Evolutionary conservation across 2,888 invertebrate genomes (phyloP), one percentile per base, ranked within the genome.

Genomic region (Rotaria macrura): DNA sequence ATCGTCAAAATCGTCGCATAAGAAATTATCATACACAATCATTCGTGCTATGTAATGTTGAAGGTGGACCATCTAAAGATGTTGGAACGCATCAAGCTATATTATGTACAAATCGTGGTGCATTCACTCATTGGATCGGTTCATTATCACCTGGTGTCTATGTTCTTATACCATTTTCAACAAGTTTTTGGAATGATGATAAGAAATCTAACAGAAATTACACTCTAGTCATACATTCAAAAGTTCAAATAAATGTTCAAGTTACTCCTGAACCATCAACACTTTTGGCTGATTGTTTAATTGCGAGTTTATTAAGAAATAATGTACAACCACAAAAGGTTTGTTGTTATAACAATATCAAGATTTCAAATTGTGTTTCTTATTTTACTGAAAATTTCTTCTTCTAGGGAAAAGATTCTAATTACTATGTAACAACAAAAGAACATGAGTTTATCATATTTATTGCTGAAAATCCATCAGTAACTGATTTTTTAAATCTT

Each of bases 211-310:
- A 14, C 2, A 43, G n/a, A n/a, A n/a, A 79, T 43, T 79, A 79
- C n/a, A 79, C 79, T 43, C 25, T 79, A 43, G 79, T 79, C 25
- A 79, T 79, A 14, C 79, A 79, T 79, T 79, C 79, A 43, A 43
- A 40, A 43, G 14, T 43, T 79, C 43, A 40, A 43, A n/a, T 79
- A 43, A 43, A 79, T 79, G 40, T 79, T n/a, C 40, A 40, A 25
- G 79, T 79, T 43, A 43, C 43, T n/a, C 23, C 10, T 10, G 79
- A 79, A 79, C 25, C 79, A 25, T 9, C 43, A 25, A n/a, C 79
- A 40, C n/a, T 43, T 3, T 79, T 79, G 43, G 9, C 79, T n/a
- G 79, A 79, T 43, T 79, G 79, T 79, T 79, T 79, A 43, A 43
- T 79, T 20, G 79, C 79, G 4, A n/a, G 43, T 43, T 25, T 43